Conservation (phyloP, 2,888 invertebrate species). For the Apodemia duryi region DNA sequence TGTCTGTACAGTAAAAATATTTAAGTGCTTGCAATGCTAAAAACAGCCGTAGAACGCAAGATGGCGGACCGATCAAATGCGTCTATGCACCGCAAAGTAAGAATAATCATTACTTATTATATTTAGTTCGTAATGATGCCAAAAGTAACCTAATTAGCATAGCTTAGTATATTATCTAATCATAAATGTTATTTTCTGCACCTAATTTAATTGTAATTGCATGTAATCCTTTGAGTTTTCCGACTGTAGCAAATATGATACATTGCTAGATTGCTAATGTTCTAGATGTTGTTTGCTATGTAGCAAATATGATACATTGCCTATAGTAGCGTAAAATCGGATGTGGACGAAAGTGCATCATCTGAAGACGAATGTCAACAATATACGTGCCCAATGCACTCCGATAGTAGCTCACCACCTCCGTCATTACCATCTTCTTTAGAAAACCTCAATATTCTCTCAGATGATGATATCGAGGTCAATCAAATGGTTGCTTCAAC, state of each 20-base stretch:
- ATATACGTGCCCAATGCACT: constrained; percentile 20
- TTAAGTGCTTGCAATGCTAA: constrained; percentile 4
- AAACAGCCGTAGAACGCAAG: constrained; percentile 24
- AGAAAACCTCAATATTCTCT: constrained; percentile 23
- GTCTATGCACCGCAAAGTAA: constrained; percentile 25
- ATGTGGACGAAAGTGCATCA: constrained; percentile 24
- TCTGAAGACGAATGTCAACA: constrained; percentile 22
- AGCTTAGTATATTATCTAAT: constrained; percentile 9
- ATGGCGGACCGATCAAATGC: constrained; percentile 24
- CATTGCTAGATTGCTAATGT: constrained; percentile 13
- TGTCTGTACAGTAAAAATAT: constrained; percentile 1
- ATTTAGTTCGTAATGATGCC: neutral
- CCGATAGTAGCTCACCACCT: constrained; percentile 28
- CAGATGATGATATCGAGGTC: constrained; percentile 19
- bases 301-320: constrained; percentile 18
- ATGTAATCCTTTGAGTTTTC: constrained; percentile 1
- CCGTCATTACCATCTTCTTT: constrained; percentile 26
- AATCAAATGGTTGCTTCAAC: constrained; percentile 17
- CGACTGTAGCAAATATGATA: constrained; percentile 14
- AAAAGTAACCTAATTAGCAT: neutral
- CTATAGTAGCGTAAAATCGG: constrained; percentile 22
- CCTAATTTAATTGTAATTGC: neutral
- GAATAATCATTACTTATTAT: constrained; percentile 9
- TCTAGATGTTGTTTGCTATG: constrained; percentile 1
- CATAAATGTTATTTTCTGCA: neutral